Evolutionary conservation across 2,113 vertebrate species (phyloP).

Genomic region (Dinomys branickii): DNA sequence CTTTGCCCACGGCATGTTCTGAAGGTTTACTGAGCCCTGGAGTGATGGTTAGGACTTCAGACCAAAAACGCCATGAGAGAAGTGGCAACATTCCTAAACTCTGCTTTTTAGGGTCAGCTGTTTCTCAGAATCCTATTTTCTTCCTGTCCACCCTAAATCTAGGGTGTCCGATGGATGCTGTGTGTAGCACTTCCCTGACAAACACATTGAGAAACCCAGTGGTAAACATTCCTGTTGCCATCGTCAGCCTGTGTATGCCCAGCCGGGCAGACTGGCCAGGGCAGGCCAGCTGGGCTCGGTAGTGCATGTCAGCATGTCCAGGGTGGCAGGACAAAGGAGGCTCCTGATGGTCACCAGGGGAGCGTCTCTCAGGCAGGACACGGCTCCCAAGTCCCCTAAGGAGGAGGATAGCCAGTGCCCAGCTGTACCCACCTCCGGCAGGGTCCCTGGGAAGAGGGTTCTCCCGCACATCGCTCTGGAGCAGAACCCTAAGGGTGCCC

Average conservation of each 20-base stretch:
- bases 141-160: not conserved
- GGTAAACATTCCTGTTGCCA: rapidly evolving
- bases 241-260: rapidly evolving
- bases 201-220: rapidly evolving
- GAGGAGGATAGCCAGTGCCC: rapidly evolving
- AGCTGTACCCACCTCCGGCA: not conserved
- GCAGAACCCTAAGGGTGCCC: not conserved
- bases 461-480: not conserved
- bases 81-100: not conserved
- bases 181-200: not conserved
- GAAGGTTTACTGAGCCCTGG: not conserved
- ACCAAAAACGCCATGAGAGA: not conserved
- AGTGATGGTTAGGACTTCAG: not conserved
- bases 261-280: rapidly evolving
- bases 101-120: not conserved
- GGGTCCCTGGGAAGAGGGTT: not conserved
- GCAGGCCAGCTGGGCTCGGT: not conserved
- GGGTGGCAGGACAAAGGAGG: rapidly evolving
- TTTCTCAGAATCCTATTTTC: not conserved
- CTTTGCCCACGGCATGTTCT: not conserved
- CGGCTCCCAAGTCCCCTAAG: not conserved
- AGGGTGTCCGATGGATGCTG: not conserved
- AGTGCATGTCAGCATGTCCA: too few relatives aligned
- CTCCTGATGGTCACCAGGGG: not conserved
- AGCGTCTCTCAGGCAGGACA: not conserved